phyloP scores from a whole-genome alignment of 2,888 invertebrate genomes.

The Lamellibrachia columna region DNA sequence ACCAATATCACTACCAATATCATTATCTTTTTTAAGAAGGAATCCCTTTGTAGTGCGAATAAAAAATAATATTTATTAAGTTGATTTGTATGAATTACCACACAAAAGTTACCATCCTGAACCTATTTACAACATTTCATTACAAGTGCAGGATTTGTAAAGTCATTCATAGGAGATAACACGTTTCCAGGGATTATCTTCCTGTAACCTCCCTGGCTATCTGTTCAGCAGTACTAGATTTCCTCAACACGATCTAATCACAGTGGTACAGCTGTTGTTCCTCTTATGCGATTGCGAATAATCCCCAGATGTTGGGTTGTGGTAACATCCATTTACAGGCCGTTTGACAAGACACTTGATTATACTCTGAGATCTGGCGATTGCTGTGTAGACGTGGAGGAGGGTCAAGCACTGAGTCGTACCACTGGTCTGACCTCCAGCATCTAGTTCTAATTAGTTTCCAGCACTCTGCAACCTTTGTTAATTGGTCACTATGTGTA shows the following conservation, averaged over 20 bases:
- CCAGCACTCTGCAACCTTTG: too few species aligned
- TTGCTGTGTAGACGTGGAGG: neutral
- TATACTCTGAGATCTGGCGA: neutral
- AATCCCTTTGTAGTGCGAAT: too few species aligned
- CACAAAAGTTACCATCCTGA: neutral
- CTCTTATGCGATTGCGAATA: neutral
- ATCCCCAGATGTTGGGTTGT: neutral
- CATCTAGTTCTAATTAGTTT: too few species aligned
- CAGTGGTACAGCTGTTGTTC: neutral
- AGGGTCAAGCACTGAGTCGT: neutral
- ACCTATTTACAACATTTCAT: neutral
- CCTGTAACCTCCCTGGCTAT: neutral
- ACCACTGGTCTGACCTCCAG: too few species aligned
- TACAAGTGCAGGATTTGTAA: neutral
- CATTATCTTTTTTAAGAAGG: too few species aligned
- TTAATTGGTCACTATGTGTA: too few species aligned
- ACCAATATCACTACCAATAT: too few species aligned
- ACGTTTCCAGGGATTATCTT: neutral
- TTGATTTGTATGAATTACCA: too few species aligned
- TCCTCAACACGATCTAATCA: neutral
- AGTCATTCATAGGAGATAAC: neutral
- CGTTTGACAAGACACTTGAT: neutral
- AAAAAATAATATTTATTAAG: too few species aligned
- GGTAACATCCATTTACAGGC: neutral
- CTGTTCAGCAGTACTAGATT: neutral